These are phyloP conservation scores for Callionymus lyra DNA, from an alignment of 2,113 vertebrate species.

Conservation along the genomic window DNA sequence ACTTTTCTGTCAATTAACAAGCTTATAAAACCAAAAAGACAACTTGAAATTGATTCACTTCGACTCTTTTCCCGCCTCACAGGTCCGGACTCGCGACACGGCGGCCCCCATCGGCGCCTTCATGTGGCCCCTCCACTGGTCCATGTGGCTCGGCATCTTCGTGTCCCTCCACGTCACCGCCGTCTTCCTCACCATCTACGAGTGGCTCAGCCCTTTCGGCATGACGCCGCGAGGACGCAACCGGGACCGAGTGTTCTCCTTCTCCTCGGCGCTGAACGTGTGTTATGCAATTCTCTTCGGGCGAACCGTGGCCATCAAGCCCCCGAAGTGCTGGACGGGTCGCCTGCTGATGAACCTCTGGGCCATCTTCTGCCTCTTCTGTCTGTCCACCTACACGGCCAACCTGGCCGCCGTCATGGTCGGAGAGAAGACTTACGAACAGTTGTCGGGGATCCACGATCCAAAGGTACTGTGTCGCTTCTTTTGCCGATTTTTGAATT, in stretches of 20 bases:
- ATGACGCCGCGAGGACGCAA: constrained; percentile 89
- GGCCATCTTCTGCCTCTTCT: constrained; percentile 94
- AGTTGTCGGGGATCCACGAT: constrained; percentile 89
- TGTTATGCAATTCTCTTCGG: constrained; percentile 95
- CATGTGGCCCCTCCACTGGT: constrained; percentile 96
- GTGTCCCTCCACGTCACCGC: constrained; percentile 85
- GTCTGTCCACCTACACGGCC: constrained; percentile 90
- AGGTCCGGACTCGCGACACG: constrained; percentile 83
- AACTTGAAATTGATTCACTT: too few relatives aligned
- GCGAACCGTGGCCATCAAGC: constrained; percentile 89
- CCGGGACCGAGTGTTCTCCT: constrained; percentile 85
- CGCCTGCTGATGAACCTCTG: constrained; percentile 97
- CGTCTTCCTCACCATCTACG: constrained; percentile 89
- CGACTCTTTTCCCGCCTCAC: too few relatives aligned
- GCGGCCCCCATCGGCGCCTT: constrained; percentile 88
- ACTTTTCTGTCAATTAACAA: too few relatives aligned
- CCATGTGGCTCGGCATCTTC: constrained; percentile 94
- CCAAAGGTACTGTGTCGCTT: constrained; percentile 76
- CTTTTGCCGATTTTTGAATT: too few relatives aligned
- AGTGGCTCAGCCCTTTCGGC: constrained; percentile 93
- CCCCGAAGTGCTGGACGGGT: constrained; percentile 90
- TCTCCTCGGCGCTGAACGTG: constrained; percentile 90
- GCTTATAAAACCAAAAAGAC: too few relatives aligned
- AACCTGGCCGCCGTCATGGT: constrained; percentile 96
- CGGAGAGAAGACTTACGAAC: constrained; percentile 91